phyloP scores from a whole-genome alignment of 2,113 vertebrate genomes.

The Pituophis catenifer region DNA sequence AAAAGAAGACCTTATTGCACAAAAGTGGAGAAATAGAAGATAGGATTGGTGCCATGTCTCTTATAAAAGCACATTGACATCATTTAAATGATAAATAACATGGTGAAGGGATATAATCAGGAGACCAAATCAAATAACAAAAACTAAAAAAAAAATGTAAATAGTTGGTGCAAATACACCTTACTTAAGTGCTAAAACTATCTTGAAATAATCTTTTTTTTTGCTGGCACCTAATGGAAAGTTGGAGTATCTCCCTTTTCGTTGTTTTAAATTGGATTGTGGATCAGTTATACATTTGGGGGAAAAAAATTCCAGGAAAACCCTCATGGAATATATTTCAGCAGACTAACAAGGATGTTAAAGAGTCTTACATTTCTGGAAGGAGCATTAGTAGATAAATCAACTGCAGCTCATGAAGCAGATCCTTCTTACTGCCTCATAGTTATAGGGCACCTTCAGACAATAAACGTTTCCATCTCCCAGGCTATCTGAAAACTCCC shows the following conservation, averaged over 20 bases:
- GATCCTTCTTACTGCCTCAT: not conserved
- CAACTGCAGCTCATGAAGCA: not conserved
- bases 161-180: not conserved
- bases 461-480: not conserved
- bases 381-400: not conserved
- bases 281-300: not conserved
- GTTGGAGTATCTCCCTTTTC: not conserved
- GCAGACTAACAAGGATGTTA: not conserved
- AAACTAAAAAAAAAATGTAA: not conserved
- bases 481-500: not conserved
- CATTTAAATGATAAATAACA: not conserved
- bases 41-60: too few relatives aligned
- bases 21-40: not conserved
- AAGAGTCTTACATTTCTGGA: not conserved
- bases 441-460: not conserved
- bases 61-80: not conserved
- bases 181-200: not conserved
- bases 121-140: not conserved
- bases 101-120: not conserved
- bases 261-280: not conserved
- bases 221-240: not conserved
- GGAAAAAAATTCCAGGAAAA: not conserved
- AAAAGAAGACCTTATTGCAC: not conserved
- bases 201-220: not conserved
- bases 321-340: not conserved